Evolutionary conservation across 1,140 invertebrate genomes (phyloP), one percentile per base, ranked within the genome.

Genomic region (Mylabris phalerata): DNA sequence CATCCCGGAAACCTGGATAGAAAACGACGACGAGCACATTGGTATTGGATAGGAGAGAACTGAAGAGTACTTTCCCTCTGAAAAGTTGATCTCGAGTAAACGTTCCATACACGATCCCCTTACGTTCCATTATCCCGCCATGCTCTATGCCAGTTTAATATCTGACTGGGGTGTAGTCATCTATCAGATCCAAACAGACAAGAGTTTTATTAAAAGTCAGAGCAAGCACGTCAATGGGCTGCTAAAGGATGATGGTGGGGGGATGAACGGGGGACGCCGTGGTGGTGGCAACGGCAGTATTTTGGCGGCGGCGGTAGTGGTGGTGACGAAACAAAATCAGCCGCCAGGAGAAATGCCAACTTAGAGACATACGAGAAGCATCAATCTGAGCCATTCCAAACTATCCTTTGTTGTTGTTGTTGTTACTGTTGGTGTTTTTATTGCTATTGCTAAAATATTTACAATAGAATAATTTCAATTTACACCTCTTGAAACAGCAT

Each of bases 131-230:
- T 58, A 58, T n/a, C 54, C 57, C 43, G 42, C 41, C 42, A 49
- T 56, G 50, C 59, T 57, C 65, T 60, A 50, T 65, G 60, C 66
- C 64, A 65, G 69, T 74, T 74, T 73, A 74, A 74, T 74, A 74
- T 74, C 73, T 71, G 71, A 71, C 73, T 71, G 64, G 69, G 73
- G 74, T 70, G 73, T 68, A 75, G 74, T 75, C 74, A 75, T 75
- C 74, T 75, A 75, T 75, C 74, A 75, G 71, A 70, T 68, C 70
- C 71, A 71, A 74, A 75, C 72, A 75, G 71, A 74, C 70, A 74
- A 74, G 62, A 63, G 62, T 63, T 63, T 63, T 63, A 63, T 63
- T 74, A 74, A 74, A 74, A 73, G 72, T 73, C 70, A 59, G 70
- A 68, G 70, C 66, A 67, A 67, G 67, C 60, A 71, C 70, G 74